A percentile compares a stretch with the other conserved stretches of the same genome.
phyloP scores from a whole-genome alignment of 1,140 invertebrate genomes.

The Drosophila saltans region DNA sequence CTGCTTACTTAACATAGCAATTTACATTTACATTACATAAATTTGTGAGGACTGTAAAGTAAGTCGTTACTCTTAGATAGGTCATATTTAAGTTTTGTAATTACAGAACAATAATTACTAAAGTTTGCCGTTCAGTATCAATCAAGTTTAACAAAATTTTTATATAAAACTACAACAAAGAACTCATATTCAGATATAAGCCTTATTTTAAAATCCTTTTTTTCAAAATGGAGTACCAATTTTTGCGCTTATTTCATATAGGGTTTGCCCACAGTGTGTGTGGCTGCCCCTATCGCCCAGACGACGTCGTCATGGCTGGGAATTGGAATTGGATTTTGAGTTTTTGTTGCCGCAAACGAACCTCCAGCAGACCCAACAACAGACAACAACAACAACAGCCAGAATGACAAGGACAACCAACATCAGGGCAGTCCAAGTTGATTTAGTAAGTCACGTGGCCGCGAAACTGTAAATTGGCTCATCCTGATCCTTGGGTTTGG shows the following conservation, averaged over 20 bases:
- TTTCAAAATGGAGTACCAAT: too few relatives aligned
- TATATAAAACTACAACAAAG: too few relatives aligned
- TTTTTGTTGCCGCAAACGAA: conserved; percentile 54
- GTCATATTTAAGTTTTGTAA: too few relatives aligned
- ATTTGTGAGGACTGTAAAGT: too few relatives aligned
- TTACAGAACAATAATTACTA: too few relatives aligned
- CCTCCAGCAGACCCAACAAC: conserved; percentile 29
- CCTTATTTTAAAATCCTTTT: too few relatives aligned
- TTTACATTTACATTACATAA: too few relatives aligned
- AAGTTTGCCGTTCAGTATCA: too few relatives aligned
- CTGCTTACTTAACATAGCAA: too few relatives aligned
- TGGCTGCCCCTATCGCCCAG: conserved; percentile 19
- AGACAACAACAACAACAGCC: conserved; percentile 1
- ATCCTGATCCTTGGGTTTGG: conserved; percentile 28
- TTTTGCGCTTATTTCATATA: not conserved
- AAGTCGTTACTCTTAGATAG: too few relatives aligned
- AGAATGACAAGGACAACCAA: conserved; percentile 24
- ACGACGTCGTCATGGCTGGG: conserved; percentile 49
- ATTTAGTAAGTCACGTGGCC: conserved; percentile 82
- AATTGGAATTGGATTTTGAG: conserved; percentile 56
- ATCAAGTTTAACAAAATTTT: too few relatives aligned
- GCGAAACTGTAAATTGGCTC: conserved; percentile 72
- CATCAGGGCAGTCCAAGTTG: conserved; percentile 57
- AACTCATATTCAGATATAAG: too few relatives aligned
- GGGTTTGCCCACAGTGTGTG: not conserved